Base-by-base conservation (phyloP, 64 coral and sea anemone species). In the Stichodactyla helianthus region DNA sequence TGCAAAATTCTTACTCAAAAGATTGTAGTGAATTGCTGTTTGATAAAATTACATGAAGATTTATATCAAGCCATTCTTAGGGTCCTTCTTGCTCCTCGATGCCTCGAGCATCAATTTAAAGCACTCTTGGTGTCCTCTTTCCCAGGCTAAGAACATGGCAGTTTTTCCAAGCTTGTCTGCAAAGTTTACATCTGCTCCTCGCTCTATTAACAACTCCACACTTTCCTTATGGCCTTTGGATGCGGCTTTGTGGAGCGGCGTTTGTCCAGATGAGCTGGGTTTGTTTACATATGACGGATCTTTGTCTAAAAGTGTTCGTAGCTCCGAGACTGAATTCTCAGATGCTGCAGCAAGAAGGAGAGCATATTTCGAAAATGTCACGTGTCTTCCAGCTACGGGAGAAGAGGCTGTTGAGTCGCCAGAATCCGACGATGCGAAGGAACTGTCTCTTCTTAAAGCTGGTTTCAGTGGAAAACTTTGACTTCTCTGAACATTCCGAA, bases 201-300 rank as follows among this genome's bases (percentile, higher is more conserved):
- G 59, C 65, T 89, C 64, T 6, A 95, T 63, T 13, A 95, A 54
- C 51, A 95, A 16, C 52, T 83, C 70, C 31, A 95, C 63, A 58
- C 93, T 89, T 7, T 92, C 90, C 17, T 86, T 57, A 83, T 92
- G 65, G 53, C 93, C 93, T 5, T 60, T 87, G 0, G 18, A 55
- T 0, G 54, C 93, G 0, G 93, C 93, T 52, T 88, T 89, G 67
- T 95, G 93, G 10, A 95, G 90, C 10, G 83, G 85, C 1, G 93
- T 95, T 31, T 95, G 79, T 0, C 93, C 93, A 6, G 90, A 95
- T 2, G 87, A 95, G 20, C 93, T 95, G 8, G 74, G 90, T 83
- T 83, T 87, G 60, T 95, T 95, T 9, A 95, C 77, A 52, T 95
- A 83, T 2, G 54, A 76, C 13, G 93, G 93, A 51, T 95, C 74